phyloP scores from a whole-genome alignment of 2,888 invertebrate species.

The Beris morrisii region DNA sequence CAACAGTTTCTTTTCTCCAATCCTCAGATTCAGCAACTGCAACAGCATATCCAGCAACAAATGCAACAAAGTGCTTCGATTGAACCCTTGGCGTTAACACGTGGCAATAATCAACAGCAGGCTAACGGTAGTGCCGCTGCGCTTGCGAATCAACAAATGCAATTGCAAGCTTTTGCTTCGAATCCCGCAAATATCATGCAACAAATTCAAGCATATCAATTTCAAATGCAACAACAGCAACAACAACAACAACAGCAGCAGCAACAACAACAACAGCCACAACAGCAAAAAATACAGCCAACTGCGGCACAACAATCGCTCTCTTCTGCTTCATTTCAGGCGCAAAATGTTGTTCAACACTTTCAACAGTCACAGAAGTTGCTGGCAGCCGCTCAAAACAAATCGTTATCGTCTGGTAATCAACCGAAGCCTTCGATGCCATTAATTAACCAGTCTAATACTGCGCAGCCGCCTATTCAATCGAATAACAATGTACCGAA shows the following conservation, averaged over 20 bases:
- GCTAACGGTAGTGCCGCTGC: slow-evolving; percentile 46
- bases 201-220: slow-evolving; percentile 47
- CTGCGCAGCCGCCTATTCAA: slow-evolving; percentile 42
- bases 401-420: slow-evolving; percentile 17
- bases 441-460: slow-evolving; percentile 15
- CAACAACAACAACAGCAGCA: slow-evolving; percentile 47
- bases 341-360: slow-evolving; percentile 54
- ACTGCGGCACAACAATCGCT: slow-evolving; percentile 11
- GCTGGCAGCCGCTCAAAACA: slow-evolving; percentile 30
- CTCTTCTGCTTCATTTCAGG: slow-evolving; percentile 31
- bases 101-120: slow-evolving; percentile 50
- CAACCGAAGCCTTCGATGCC: slow-evolving; percentile 24
- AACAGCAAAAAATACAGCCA: slow-evolving; percentile 30
- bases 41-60: slow-evolving; percentile 46
- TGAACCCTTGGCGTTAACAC: slow-evolving; percentile 47
- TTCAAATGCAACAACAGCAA: slow-evolving; percentile 58
- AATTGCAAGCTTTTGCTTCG: slow-evolving; percentile 45
- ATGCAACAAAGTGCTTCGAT: slow-evolving; percentile 41
- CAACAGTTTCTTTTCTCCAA: slow-evolving; percentile 42
- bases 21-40: slow-evolving; percentile 46
- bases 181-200: slow-evolving; percentile 47
- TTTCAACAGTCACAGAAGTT: slow-evolving; percentile 44
- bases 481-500: slow-evolving; percentile 36
- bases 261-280: slow-evolving; percentile 40
- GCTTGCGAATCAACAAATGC: slow-evolving; percentile 45